Evolutionary conservation across 1,140 invertebrate species (phyloP).

Genomic region (Agrilus planipennis): DNA sequence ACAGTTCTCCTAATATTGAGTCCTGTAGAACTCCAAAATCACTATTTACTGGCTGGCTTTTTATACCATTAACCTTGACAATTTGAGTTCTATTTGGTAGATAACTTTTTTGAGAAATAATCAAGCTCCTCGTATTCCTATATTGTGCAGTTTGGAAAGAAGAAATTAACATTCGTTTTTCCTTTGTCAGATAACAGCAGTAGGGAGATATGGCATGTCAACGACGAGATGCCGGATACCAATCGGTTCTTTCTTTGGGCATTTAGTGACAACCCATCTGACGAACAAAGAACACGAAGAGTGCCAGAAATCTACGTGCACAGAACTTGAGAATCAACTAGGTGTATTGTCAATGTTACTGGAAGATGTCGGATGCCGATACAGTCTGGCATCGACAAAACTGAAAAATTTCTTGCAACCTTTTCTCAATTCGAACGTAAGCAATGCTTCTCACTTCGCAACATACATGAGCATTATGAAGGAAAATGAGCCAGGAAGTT

Average conservation of each 20-base stretch:
- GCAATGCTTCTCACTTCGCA: slow-evolving; percentile 68
- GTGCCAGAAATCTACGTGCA: too few species aligned
- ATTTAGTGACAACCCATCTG: slow-evolving; percentile 69
- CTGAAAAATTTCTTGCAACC: slow-evolving; percentile 63
- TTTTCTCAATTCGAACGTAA: slow-evolving; percentile 59
- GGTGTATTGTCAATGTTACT: slow-evolving; percentile 37
- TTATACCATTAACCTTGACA: too few species aligned
- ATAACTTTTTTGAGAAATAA: too few species aligned
- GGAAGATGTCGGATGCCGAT: slow-evolving; percentile 72
- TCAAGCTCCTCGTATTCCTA: too few species aligned
- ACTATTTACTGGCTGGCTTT: too few species aligned
- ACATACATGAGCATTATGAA: slow-evolving; percentile 54
- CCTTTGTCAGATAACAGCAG: slow-evolving; percentile 56
- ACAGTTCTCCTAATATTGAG: too few species aligned
- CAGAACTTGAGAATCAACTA: slow-evolving; percentile 29
- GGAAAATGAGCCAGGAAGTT: slow-evolving; percentile 47
- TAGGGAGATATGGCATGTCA: slow-evolving; percentile 82
- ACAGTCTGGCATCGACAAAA: slow-evolving; percentile 72
- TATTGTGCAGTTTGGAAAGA: too few species aligned
- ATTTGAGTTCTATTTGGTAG: too few species aligned
- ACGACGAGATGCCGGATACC: slow-evolving; percentile 81
- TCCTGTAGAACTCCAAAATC: too few species aligned
- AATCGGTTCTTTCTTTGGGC: slow-evolving; percentile 84
- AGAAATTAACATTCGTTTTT: slow-evolving; percentile 2
- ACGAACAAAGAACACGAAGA: too few species aligned